Evolutionary conservation across 2,888 invertebrate genomes (phyloP).

Genomic region (Pristionchus maxplancki): DNA sequence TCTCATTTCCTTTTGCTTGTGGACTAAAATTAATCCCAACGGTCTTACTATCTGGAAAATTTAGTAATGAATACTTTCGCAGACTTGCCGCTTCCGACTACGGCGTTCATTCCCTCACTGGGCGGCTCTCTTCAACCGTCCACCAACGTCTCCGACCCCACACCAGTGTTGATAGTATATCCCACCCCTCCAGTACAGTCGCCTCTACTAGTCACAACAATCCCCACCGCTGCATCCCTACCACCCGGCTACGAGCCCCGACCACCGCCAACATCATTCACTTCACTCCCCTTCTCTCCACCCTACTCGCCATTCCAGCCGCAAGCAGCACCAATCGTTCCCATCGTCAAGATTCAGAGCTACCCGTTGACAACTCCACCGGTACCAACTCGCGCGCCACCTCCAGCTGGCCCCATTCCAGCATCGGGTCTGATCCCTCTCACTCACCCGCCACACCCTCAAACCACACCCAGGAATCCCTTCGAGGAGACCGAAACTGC

Average conservation of each 20-base stretch:
- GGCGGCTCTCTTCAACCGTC: slow-evolving; percentile 23
- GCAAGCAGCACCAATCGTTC: not conserved
- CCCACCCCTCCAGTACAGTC: not conserved
- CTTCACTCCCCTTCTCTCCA: not conserved
- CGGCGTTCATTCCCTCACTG: slow-evolving; percentile 10
- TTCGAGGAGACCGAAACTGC: not conserved
- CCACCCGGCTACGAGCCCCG: slow-evolving; percentile 14
- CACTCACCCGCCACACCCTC: slow-evolving; percentile 2
- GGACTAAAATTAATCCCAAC: not conserved
- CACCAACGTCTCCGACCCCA: not conserved
- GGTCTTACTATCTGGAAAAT: not conserved
- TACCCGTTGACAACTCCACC: not conserved
- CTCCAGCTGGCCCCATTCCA: not conserved
- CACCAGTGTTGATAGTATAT: not conserved
- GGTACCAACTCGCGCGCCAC: not conserved
- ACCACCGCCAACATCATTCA: not conserved
- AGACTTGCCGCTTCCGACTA: not conserved
- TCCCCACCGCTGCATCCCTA: not conserved
- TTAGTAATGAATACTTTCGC: not conserved
- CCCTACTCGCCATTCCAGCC: not conserved
- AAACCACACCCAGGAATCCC: slow-evolving; percentile 16
- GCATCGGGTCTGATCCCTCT: slow-evolving; percentile 42
- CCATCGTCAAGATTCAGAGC: slow-evolving; percentile 36
- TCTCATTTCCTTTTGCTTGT: not conserved
- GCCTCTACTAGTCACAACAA: not conserved